Evolutionary conservation across 30 jellyfish, hydroid and myxozoan genomes (phyloP), one percentile per base, ranked within the genome.

Genomic region (Aurelia aurita complex sp. Pacific): DNA sequence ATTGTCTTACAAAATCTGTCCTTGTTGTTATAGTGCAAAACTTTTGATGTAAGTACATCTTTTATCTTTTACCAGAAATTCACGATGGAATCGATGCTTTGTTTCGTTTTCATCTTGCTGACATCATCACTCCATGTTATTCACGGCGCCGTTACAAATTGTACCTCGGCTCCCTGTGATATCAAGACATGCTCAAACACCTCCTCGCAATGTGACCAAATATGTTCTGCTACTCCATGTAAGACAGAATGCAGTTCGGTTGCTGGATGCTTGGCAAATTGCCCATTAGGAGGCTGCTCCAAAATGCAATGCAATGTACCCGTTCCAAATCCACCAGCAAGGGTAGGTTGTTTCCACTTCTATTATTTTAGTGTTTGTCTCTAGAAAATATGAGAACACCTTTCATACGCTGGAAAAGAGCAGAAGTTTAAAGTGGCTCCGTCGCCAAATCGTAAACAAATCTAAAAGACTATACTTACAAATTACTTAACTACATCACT

Each of bases 151-250:
- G 17, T 46, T 14, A 67, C 53, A 54, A 73, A 73, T 42, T 73
- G 83, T 13, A 73, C 83, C 2, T 4, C 51, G 10, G 65, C 83
- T 17, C 83, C 83, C 19, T 73, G 83, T 50, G 83, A 73, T 42
- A 33, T 73, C 18, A 73, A 51, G 17, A 46, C 57, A 46, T 73
- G 83, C 5, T 42, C 70, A 42, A 68, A 68, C 70, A 51, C 18
- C 53, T 2, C 60, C 23, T 16, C 65, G 14, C 15, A 6, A 9
- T 73, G 83, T 68, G 3, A 29, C n/a, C 83, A 73, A 73, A 55
- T 33, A 40, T 73, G 83, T 46, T 11, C 65, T 32, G 70, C 83
- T 2, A 46, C 70, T 9, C 69, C 70, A 18, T 73, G 83, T 55
- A 55, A 42, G 42, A 73, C 40, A 29, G 18, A 67, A 2, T 73